Evolutionary conservation across 2,888 invertebrate species (phyloP), one percentile per base, ranked within the genome.

Genomic region (Fragum fragum): DNA sequence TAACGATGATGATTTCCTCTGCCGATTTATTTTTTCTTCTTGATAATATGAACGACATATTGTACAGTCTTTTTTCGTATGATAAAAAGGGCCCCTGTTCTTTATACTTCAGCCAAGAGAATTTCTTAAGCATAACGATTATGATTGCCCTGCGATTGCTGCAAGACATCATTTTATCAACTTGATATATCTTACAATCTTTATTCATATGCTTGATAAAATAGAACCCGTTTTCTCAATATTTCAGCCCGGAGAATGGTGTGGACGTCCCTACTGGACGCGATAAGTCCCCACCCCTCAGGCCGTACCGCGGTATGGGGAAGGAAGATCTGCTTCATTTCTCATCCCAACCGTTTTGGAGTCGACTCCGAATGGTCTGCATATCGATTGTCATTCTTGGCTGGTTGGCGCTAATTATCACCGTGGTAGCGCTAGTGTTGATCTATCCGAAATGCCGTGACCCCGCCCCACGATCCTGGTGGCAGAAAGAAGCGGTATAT

Each of bases 281-380:
- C 53, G 23, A 57, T n/a, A 63, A 59, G 21, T 59, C 79, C 18
- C 47, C n/a, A 14, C 76, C 83, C 3, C 63, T 57, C 26, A 66
- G 72, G 47, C 90, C 90, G 5, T 91, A 88, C 84, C 85, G 92
- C 11, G 94, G 93, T 6, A 94, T 94, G 94, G 91, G 92, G 29
- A 94, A 93, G 78, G 94, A 94, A 47, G 93, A 94, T 47, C 89
- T 94, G 1, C 83, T 94, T 6, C 83, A 85, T 21, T 90, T 90
- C 78, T 93, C 93, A 0, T 82, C 90, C 14, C 91, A 92, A 29
- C 92, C 92, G 1, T 89, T 93, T 70, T 94, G 93, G 93, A 88
- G 90, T 68, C 87, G 90, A 7, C 82, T 93, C 16, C 88, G 94
- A 6, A 87, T 91, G 87, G 83, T 89, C 55, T 91, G 90, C 71